A percentile compares a stretch with the other conserved stretches of the same genome.
These are phyloP conservation scores for Himalopsyche anomala DNA, from an alignment of 2,888 invertebrate species.

Conservation along the genomic window DNA sequence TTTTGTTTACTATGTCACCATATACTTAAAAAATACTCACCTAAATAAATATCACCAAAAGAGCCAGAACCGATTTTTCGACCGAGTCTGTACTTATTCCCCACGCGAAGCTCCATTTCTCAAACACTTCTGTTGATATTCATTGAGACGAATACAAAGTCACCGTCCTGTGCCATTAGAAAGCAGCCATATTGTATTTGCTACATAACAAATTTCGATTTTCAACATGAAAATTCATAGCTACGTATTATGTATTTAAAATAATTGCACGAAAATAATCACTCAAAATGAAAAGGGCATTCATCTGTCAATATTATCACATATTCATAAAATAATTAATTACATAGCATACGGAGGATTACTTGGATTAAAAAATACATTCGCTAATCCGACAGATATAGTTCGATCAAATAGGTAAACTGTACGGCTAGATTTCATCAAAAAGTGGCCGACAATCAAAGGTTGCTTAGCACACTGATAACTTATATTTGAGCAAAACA, in stretches of 20 bases:
- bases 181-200: conserved; percentile 64
- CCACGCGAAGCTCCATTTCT: conserved; percentile 94
- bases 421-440: conserved; percentile 11
- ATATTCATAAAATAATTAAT: conserved; percentile 44
- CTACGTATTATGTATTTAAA: conserved; percentile 50
- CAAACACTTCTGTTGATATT: conserved; percentile 62
- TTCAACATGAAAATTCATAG: conserved; percentile 57
- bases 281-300: conserved; percentile 47
- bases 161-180: conserved; percentile 62
- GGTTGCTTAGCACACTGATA: conserved; percentile 2
- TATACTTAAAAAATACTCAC: conserved; percentile 75
- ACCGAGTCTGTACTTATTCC: conserved; percentile 98
- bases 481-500: no score
- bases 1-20: conserved; percentile 61
- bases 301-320: conserved; percentile 47
- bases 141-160: conserved; percentile 61
- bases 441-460: background rate
- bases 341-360: conserved; percentile 57
- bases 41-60: conserved; percentile 99
- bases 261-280: conserved; percentile 54
- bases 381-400: conserved; percentile 49
- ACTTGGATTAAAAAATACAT: conserved; percentile 58
- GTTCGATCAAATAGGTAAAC: conserved; percentile 46
- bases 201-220: conserved; percentile 61
- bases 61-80: conserved; percentile 99